Base-by-base conservation (phyloP, 2,888 invertebrate genomes). In the Pachycephus smyrnensis region DNA sequence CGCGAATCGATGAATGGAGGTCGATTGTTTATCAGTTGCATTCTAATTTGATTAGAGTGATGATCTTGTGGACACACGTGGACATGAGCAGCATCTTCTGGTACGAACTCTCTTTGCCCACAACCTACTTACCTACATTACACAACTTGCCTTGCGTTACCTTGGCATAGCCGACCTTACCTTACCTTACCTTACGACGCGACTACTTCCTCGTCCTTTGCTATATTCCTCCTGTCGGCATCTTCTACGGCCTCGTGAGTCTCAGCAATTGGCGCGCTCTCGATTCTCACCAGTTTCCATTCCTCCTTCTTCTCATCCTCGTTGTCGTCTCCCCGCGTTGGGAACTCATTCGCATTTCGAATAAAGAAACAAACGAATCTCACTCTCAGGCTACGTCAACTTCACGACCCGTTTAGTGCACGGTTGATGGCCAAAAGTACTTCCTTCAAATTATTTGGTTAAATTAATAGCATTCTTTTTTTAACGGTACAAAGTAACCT, bases 111-210 rank as follows among this genome's bases (percentile, higher is more conserved):
- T 75, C 85, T 85, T 89, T 89, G 89, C 90, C 86, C 89, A 88
- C 89, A 91, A 89, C 90, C 90, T 89, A 91, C 91, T 91, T 91
- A 91, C 91, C 91, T 91, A 91, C 90, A 91, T 91, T 90, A 89
- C 82, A 77, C 80, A 76, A 80, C 79, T 76, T 73, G 80, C 79
- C 76, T 71, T 12, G 80, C 76, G 75, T 78, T 73, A 76, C n/a
- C 74, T 33, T 36, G 31, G 80, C 32, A n/a, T 68, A 15, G 30
- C 68, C 75, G 68, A 55, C 74, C 36, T 30, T 6, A 35, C 35
- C 35, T 37, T 75, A 30, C 36, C 68, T 31, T 37, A 37, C 37
- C 75, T 75, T 31, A 30, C 55, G 30, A 68, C 75, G 75, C 36
- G 75, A 23, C 30, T 55, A 55, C 30, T 30, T 75, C 74, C 74